Evolutionary conservation across 2,113 vertebrate species (phyloP).

Genomic region (Elgaria multicarinata): DNA sequence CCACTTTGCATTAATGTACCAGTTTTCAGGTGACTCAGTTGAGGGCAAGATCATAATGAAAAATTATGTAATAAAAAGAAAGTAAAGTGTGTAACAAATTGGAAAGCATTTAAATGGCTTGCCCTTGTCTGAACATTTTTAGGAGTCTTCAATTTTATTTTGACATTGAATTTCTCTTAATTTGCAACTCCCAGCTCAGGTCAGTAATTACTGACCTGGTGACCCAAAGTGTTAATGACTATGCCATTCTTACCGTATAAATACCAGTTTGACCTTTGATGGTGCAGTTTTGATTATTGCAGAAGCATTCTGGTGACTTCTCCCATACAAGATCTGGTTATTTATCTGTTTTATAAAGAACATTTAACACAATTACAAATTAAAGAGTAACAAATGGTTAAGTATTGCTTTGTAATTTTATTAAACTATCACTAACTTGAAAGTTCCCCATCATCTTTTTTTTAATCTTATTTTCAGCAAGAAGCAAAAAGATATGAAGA

Average conservation of each 20-base stretch:
- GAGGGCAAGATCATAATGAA: background rate
- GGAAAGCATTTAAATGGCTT: background rate
- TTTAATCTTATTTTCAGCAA: background rate
- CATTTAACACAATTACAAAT: constrained; percentile 16
- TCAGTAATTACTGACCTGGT: background rate
- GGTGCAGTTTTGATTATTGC: constrained; percentile 93
- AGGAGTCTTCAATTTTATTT: constrained; percentile 3
- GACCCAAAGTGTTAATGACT: constrained; percentile 1
- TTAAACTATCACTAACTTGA: background rate
- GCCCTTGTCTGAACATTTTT: background rate
- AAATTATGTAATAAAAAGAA: background rate
- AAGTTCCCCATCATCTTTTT: background rate
- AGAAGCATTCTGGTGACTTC: constrained; percentile 97
- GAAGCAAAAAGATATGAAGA: background rate
- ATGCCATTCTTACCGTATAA: constrained; percentile 87
- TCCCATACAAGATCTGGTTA: constrained; percentile 92
- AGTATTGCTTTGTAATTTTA: background rate
- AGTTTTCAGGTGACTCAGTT: background rate
- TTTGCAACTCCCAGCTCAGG: background rate
- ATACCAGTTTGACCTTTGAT: constrained; percentile 90
- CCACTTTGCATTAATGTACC: background rate
- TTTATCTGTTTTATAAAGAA: constrained; percentile 84
- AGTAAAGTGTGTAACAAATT: background rate
- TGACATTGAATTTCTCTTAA: background rate
- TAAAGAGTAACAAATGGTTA: background rate